A percentile compares a stretch with the other conserved stretches of the same genome.
These are phyloP conservation scores for Ridgeia piscesae DNA, from an alignment of 1,140 invertebrate genomes.

Conservation along the genomic window DNA sequence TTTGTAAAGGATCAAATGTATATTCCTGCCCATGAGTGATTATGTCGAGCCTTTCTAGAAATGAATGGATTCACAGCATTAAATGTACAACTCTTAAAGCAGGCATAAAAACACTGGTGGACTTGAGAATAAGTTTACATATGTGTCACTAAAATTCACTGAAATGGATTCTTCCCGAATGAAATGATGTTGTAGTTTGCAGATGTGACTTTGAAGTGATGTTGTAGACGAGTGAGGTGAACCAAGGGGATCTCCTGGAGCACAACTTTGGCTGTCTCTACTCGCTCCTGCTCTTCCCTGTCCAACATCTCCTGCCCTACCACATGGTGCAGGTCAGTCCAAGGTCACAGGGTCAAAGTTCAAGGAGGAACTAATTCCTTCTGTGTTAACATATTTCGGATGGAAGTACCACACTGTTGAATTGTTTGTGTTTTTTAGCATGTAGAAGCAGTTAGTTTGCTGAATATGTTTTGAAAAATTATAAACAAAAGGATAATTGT, in stretches of 20 bases:
- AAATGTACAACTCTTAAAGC: no score
- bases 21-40: no score
- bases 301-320: slow-evolving; percentile 36
- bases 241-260: slow-evolving; percentile 53
- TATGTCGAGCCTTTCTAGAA: no score
- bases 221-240: slow-evolving; percentile 52
- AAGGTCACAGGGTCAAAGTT: neutral
- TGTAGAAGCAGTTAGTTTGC: neutral
- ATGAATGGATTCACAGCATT: no score
- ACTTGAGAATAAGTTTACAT: no score
- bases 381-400: neutral
- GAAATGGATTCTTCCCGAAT: no score
- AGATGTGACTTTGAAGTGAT: slow-evolving; percentile 27
- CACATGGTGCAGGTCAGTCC: slow-evolving; percentile 38
- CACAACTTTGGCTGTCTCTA: slow-evolving; percentile 51
- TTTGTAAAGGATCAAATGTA: no score
- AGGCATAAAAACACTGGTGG: no score
- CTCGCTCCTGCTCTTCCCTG: slow-evolving; percentile 42
- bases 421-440: neutral
- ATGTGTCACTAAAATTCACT: no score
- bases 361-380: neutral
- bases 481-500: neutral
- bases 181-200: no score
- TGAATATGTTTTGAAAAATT: neutral
- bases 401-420: neutral